Evolutionary conservation across 2,888 invertebrate genomes (phyloP).

Genomic region (Pterobdella sp.): DNA sequence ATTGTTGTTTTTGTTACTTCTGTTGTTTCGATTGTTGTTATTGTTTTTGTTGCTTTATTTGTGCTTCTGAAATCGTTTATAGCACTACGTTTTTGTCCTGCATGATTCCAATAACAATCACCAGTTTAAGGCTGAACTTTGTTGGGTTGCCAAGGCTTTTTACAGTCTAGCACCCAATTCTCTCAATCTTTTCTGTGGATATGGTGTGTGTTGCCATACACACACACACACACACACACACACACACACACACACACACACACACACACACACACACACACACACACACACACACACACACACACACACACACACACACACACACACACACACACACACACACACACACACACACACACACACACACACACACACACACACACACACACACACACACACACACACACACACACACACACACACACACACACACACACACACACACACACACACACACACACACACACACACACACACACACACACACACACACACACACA

Average conservation of each 20-base stretch:
- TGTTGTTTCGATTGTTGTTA: too few species aligned
- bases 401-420: conserved; percentile 1
- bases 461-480: conserved; percentile 1
- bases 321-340: conserved; percentile 1
- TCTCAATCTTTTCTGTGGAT: too few species aligned
- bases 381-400: conserved; percentile 1
- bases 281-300: conserved; percentile 1
- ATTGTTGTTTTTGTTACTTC: too few species aligned
- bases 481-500: conserved; percentile 1
- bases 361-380: conserved; percentile 1
- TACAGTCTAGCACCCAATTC: too few species aligned
- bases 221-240: too few species aligned
- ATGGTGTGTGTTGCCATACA: too few species aligned
- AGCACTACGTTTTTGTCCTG: too few species aligned
- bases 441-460: conserved; percentile 1
- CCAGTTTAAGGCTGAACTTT: too few species aligned
- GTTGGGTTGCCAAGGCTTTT: too few species aligned
- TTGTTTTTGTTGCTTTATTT: too few species aligned
- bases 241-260: not conserved
- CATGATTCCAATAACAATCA: too few species aligned
- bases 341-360: conserved; percentile 1
- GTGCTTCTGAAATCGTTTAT: too few species aligned
- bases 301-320: conserved; percentile 1
- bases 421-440: conserved; percentile 1
- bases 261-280: conserved; percentile 1